These are phyloP conservation scores for Patella depressa DNA, from an alignment of 2,888 invertebrate genomes.

Conservation along the genomic window DNA sequence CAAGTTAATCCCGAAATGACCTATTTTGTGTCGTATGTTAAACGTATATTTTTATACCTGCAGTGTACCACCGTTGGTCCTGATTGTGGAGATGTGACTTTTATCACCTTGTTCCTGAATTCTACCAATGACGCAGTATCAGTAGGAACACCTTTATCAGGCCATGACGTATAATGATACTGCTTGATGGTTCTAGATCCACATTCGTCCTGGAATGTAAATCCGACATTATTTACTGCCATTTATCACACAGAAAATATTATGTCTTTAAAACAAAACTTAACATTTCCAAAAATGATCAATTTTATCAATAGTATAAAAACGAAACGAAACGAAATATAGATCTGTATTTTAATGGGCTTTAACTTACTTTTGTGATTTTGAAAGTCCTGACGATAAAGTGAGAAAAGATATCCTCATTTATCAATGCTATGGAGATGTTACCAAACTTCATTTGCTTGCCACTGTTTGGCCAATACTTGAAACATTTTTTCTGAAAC, in stretches of 20 bases:
- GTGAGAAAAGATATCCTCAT: slow-evolving; percentile 49
- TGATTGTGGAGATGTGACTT: slow-evolving; percentile 28
- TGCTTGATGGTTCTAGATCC: slow-evolving; percentile 42
- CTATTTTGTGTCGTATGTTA: no score
- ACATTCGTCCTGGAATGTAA: slow-evolving; percentile 3
- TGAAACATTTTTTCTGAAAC: slow-evolving; percentile 53
- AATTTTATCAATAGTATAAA: no score
- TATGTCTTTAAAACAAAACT: no score
- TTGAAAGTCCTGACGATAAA: slow-evolving; percentile 49
- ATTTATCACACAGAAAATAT: background rate
- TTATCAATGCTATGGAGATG: slow-evolving; percentile 37
- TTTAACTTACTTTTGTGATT: slow-evolving; percentile 35
- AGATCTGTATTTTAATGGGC: background rate
- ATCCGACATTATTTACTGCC: no score
- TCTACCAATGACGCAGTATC: slow-evolving; percentile 54
- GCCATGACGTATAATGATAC: slow-evolving; percentile 66
- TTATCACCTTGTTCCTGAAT: slow-evolving; percentile 52
- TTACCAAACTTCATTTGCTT: slow-evolving; percentile 42
- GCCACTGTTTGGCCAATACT: slow-evolving; percentile 54
- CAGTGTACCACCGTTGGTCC: slow-evolving; percentile 44
- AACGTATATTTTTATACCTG: slow-evolving; percentile 38
- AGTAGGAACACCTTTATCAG: slow-evolving; percentile 59
- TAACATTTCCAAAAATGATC: no score
- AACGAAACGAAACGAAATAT: no score
- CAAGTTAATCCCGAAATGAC: no score